Evolutionary conservation across 2,113 vertebrate species (phyloP), one percentile per base, ranked within the genome.

Genomic region (Lepus europaeus): DNA sequence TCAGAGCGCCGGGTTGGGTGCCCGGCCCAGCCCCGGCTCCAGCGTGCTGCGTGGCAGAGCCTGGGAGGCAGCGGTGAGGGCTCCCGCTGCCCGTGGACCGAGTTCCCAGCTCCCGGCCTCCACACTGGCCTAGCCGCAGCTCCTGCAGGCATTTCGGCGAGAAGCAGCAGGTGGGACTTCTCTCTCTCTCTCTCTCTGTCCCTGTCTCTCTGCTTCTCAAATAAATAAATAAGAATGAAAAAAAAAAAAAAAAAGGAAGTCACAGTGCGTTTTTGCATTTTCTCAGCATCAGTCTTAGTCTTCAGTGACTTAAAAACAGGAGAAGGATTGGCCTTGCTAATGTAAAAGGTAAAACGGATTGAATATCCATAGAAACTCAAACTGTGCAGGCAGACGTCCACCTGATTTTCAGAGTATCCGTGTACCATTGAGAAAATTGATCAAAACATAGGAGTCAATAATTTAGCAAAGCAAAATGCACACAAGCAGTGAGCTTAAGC

Each of bases 361-460:
- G 51, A 31, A 70, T 80, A 72, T 84, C 80, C 64, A 31, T 20
- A 82, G 79, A 91, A 56, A 66, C 85, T 81, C 17, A 7, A 93
- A 49, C 63, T 36, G 5, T 76, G 27, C 6, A 66, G 93, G 39
- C 6, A 78, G 9, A 16, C 39, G 36, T 72, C 86, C 23, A 59
- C 81, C 33, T 79, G 39, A 56, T 59, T 90, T 87, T 66, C 64
- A 88, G 51, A 85, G 73, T 31, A 68, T 77, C 16, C 16, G 2
- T 36, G 25, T 31, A 12, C 51, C n/a, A 27, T 33, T 66, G 49
- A 73, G 6, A 68, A 70, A 89, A 59, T 59, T 39, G 25, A 72
- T 86, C 74, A 89, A 91, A 93, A 89, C 79, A 69, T 45, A 77
- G n/a, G 49, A 68, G 66, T 29, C 22, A 86, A 61, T 90, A 64